Conservation (phyloP, 2,797 vertebrate genomes). For the Phalloptychus januarius region DNA sequence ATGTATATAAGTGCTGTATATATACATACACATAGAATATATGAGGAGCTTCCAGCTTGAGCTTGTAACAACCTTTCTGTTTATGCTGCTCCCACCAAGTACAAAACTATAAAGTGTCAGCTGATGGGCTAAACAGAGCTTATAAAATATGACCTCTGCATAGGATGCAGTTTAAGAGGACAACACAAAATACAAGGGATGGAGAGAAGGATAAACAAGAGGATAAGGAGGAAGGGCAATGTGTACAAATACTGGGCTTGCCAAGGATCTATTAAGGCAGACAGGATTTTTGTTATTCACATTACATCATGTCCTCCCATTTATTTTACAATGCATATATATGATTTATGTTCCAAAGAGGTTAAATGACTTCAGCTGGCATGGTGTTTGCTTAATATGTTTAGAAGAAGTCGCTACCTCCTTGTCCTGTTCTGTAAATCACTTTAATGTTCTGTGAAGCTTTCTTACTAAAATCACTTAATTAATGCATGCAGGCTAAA, state of each 20-base stretch:
- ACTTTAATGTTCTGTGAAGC: conserved; percentile 26
- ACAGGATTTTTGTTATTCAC: not conserved
- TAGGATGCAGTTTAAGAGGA: conserved; percentile 24
- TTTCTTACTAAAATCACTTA: conserved; percentile 42
- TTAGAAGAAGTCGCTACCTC: conserved; percentile 4
- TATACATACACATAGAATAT: not conserved
- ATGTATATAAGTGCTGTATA: no score
- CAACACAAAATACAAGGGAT: conserved; percentile 25
- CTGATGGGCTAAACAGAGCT: conserved; percentile 33
- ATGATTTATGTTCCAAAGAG: not conserved
- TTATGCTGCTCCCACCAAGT: conserved; percentile 31
- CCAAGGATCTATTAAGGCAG: not conserved
- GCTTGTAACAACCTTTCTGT: conserved; percentile 35
- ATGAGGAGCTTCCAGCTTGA: not conserved
- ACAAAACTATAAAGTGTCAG: conserved; percentile 57
- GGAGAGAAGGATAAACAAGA: conserved; percentile 23
- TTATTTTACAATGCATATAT: not conserved
- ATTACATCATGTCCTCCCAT: not conserved
- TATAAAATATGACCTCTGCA: conserved; percentile 34
- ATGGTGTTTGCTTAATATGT: conserved; percentile 14
- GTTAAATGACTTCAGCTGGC: conserved; percentile 3
- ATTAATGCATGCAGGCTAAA: conserved; percentile 52
- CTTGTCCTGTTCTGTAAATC: conserved; percentile 41
- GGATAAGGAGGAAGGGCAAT: conserved; percentile 3
- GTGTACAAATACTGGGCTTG: not conserved